phyloP scores from a whole-genome alignment of 23 tunicate species.

The Botrylloides violaceus region DNA sequence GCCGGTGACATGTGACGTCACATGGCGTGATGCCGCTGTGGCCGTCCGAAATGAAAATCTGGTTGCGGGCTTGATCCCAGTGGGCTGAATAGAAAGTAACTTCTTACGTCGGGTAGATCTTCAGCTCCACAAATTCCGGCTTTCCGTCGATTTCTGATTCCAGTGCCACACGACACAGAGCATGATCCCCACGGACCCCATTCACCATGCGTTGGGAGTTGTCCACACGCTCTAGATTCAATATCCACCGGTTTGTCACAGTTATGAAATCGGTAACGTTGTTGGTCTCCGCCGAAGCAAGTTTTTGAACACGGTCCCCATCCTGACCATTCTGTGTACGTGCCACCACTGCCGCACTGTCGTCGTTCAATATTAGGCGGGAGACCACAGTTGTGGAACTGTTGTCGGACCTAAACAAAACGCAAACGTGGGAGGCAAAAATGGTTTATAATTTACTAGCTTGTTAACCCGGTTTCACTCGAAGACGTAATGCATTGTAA shows the following conservation, averaged over 20 bases:
- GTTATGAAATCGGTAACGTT: slow-evolving; percentile 48
- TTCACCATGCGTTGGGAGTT: slow-evolving; percentile 33
- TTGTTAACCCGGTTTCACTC: too few relatives aligned
- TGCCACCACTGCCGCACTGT: slow-evolving; percentile 31
- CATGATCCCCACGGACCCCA: slow-evolving; percentile 82
- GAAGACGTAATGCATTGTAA: not conserved
- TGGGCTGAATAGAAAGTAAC: too few relatives aligned
- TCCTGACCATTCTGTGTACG: slow-evolving; percentile 28
- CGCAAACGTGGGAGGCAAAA: too few relatives aligned
- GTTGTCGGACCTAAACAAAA: not conserved
- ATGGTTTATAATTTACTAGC: too few relatives aligned
- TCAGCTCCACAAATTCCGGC: slow-evolving; percentile 57
- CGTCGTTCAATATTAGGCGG: slow-evolving; percentile 21
- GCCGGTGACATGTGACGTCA: too few relatives aligned
- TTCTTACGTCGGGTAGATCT: slow-evolving; percentile 38
- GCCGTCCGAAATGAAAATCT: too few relatives aligned
- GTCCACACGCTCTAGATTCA: slow-evolving; percentile 57
- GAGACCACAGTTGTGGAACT: slow-evolving; percentile 18
- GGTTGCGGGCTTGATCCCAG: too few relatives aligned
- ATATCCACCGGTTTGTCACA: slow-evolving; percentile 49
- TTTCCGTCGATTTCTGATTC: slow-evolving; percentile 44
- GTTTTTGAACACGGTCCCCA: slow-evolving; percentile 37
- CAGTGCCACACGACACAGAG: slow-evolving; percentile 64
- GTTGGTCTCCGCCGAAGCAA: slow-evolving; percentile 27
- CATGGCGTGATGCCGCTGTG: too few relatives aligned